Evolutionary conservation across 53 echinoderm and acorn worm genomes (phyloP), one percentile per base, ranked within the genome.

Genomic region (Holothuria leucospilota): DNA sequence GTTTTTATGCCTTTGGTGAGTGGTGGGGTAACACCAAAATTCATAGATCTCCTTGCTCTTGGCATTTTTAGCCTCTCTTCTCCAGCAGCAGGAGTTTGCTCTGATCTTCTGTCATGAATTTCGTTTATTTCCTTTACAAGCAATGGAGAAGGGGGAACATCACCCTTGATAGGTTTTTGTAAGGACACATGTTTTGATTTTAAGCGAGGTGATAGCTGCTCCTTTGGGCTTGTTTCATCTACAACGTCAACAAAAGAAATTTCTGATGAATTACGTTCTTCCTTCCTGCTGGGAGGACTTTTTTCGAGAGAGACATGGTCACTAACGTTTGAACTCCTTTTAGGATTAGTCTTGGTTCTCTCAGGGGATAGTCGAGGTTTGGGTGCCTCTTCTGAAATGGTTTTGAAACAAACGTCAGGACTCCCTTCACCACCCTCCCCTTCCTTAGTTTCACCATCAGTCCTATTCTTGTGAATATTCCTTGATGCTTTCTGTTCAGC

Each of bases 1-100:
- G 78, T 78, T 52, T 78, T 52, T 12, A 78, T 51, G 25, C 78
- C 78, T 29, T 52, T 78, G 20, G 78, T 78, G 59, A 53, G 51
- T 20, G 78, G 56, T 51, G 78, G 78, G 51, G 78, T 78, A 51
- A 78, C 59, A 13, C 59, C 78, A 78, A 78, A 78, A 29, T 78
- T 51, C 6, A 78, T 51, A 13, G 26, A 21, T 23, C 59, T 78
- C 28, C 30, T 49, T 13, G 29, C 51, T 3, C 12, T 20, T 52
- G 78, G 59, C 28, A n/a, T 51, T 58, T 78, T 58, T 13, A 58
- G 25, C 51, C 78, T 56, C 27, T 24, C 78, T n/a, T 72, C 2
- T 11, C 51, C 53, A 25, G 58, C 25, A 20, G 23, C n/a, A 18
- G 4, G 18, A 10, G 0, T 18, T 16, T 56, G 56, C 26, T 53